Evolutionary conservation across 2,888 invertebrate species (phyloP), one percentile per base, ranked within the genome.

Genomic region (Gibbula magus): DNA sequence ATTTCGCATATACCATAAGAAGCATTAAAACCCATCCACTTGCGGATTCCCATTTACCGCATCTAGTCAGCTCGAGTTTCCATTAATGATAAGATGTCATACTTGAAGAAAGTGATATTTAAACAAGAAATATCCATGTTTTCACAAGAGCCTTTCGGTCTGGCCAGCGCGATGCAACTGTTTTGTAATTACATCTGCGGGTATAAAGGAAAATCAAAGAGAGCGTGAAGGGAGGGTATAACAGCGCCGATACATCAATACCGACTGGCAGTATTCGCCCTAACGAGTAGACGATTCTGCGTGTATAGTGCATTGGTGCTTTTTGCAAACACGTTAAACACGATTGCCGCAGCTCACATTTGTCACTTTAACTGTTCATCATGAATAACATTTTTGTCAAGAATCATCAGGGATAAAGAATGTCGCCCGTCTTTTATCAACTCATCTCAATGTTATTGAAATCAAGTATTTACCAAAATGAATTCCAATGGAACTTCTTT

Each of bases 41-140:
- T 61, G 25, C 61, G 25, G 16, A 70, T 32, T 35, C 20, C 18
- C 70, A 70, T 70, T 35, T 32, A 70, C 39, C 70, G 35, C 20
- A 13, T 4, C 13, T 20, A 18, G 35, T 35, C 70, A 70, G 13
- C 70, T 70, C 32, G 13, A 70, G 70, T 35, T 13, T 70, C 39
- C 70, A 70, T 70, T 70, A 70, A 70, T 70, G 70, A 70, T 70
- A 70, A 70, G 35, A 70, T 70, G 70, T 70, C 70, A 70, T 70
- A 70, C 70, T 70, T 35, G 70, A 70, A 20, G 61, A 39, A 70
- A 70, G 70, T 35, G 39, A 39, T 70, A 70, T 70, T 70, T 70
- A 70, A 70, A 70, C 35, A 70, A 70, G 70, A 70, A 70, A 70
- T 70, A 70, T 70, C 70, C 70, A 39, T 20, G 70, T 35, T n/a